Base-by-base conservation (phyloP, 37 sponge, comb jelly and placozoan species). In the Halichondria panicea region DNA sequence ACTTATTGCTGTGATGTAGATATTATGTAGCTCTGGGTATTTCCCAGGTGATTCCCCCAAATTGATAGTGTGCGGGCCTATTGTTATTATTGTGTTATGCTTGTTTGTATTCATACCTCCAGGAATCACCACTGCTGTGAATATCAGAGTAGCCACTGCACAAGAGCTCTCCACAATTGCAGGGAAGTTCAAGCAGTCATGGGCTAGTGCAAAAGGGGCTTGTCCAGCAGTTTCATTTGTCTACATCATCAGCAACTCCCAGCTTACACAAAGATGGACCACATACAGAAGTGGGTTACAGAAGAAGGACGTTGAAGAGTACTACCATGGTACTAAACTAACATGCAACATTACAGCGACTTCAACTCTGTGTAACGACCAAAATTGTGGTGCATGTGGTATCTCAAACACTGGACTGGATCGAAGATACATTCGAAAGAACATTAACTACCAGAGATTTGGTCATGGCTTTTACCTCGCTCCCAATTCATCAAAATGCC, bases 381-480 rank as follows among this genome's bases (percentile, higher is more conserved):
- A 42, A 3, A 43, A 63, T 22, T 93, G 94, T 71, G 80, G 86
- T 24, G 63, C 89, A 21, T 93, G 94, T 74, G 86, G 87, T 11
- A 82, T 93, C 13, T 63, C 79, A 18, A 63, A 42, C 22, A 38
- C 31, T 8, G 94, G 94, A 3, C 79, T 93, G 59, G 70, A 78
- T 35, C 73, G 46, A 18, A 18, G 41, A 4, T 56, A 43, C 7
- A 81, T 85, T 18, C 77, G 83, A 1, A 76, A 50, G 3, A 84
- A 93, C 38, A 81, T 89, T 0, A 37, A 44, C 18, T 88, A 83
- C 44, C 77, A 74, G 30, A 72, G 89, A 25, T 88, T 88, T 73
- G 94, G 94, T 50, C 52, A 71, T 35, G 89, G 86, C 27, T 89
- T 93, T 44, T 93, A 93, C 64, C 42, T 93, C 22, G 86, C 94